phyloP scores from a whole-genome alignment of 2,888 invertebrate genomes.

The Eilema caniola region DNA sequence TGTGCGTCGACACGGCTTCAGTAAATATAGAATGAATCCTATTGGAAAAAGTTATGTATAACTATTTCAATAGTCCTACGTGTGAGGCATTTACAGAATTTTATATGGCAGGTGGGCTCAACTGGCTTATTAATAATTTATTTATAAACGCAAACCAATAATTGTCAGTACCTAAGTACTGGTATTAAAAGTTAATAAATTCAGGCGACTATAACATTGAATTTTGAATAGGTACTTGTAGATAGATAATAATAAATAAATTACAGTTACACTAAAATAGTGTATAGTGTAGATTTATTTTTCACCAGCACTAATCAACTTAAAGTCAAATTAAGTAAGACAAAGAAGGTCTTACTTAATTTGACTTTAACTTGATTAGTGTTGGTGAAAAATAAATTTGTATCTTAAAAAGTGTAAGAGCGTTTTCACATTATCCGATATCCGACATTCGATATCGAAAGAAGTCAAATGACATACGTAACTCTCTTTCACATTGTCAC shows the following conservation, averaged over 20 bases:
- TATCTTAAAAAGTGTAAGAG: too few relatives aligned
- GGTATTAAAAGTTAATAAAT: background rate
- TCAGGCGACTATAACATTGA: background rate
- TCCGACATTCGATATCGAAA: too few relatives aligned
- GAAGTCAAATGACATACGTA: too few relatives aligned
- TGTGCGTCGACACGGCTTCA: slow-evolving; percentile 42
- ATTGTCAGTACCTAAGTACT: background rate
- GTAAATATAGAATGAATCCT: slow-evolving; percentile 36
- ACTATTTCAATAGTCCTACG: slow-evolving; percentile 6
- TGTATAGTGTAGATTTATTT: background rate
- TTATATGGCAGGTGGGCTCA: background rate
- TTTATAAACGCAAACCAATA: background rate
- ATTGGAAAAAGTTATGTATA: slow-evolving; percentile 19
- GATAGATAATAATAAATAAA: background rate
- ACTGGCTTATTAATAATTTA: background rate
- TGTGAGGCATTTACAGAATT: background rate
- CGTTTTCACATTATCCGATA: too few relatives aligned
- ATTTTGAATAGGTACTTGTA: background rate
- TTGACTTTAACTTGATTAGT: too few relatives aligned
- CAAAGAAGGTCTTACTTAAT: too few relatives aligned
- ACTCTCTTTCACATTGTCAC: too few relatives aligned
- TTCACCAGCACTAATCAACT: too few relatives aligned
- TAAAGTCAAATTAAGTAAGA: too few relatives aligned
- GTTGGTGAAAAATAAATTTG: too few relatives aligned
- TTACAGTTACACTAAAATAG: background rate